Conservation (phyloP, 2,113 vertebrate species). For the Accipiter virgatus region DNA sequence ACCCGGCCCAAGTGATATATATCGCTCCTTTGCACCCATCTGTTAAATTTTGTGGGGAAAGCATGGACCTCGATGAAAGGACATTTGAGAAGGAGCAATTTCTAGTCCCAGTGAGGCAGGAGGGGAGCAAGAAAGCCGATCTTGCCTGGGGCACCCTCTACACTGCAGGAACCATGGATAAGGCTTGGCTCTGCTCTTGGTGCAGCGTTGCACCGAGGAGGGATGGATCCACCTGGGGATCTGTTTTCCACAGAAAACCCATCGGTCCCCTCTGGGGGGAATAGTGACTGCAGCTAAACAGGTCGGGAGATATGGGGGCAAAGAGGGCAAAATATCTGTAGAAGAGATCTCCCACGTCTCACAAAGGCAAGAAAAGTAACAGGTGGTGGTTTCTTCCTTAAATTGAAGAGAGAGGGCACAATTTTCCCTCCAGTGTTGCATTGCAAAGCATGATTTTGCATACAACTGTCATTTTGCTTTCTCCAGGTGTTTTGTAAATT, state of each 20-base stretch:
- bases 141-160: neutral
- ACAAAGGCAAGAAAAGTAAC: neutral
- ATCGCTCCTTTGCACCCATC: neutral
- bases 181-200: neutral
- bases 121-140: accelerated
- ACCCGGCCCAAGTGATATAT: neutral
- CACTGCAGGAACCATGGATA: neutral
- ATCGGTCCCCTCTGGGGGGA: neutral
- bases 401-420: neutral
- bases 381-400: neutral
- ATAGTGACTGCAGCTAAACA: neutral
- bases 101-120: neutral
- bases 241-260: neutral
- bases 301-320: neutral
- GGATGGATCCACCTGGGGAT: neutral
- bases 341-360: neutral
- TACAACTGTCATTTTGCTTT: neutral
- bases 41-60: neutral
- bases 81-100: neutral
- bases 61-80: accelerated
- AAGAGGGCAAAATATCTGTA: neutral
- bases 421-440: neutral
- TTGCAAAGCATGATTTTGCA: accelerated
- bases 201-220: accelerated
- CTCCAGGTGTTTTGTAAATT: neutral